A percentile compares a stretch with the other conserved stretches of the same genome.
phyloP scores from a whole-genome alignment of 2,113 vertebrate genomes.

The Pycnonotus jocosus region DNA sequence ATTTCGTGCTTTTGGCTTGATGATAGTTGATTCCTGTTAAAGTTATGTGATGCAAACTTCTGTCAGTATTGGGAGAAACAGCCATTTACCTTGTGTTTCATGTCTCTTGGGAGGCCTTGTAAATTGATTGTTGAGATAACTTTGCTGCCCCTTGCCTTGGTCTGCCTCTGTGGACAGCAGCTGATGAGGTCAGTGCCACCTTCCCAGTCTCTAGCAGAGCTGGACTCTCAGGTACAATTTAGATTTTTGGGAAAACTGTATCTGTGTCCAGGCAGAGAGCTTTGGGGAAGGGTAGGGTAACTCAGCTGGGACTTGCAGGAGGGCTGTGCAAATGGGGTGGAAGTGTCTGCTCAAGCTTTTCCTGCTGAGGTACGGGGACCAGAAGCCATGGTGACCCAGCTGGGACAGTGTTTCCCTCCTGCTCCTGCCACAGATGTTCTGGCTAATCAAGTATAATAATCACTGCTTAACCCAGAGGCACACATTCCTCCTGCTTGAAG shows the following conservation, averaged over 20 bases:
- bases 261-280: not conserved
- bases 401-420: not conserved
- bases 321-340: not conserved
- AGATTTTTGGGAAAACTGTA: not conserved
- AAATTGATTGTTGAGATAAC: not conserved
- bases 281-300: not conserved
- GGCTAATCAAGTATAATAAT: not conserved
- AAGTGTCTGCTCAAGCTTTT: not conserved
- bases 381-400: not conserved
- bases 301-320: not conserved
- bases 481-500: not conserved
- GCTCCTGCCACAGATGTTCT: not conserved
- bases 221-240: not conserved
- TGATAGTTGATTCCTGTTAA: not conserved
- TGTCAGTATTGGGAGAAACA: not conserved
- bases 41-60: not conserved
- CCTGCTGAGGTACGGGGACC: fast-evolving
- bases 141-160: not conserved
- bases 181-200: not conserved
- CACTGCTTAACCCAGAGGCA: not conserved
- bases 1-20: not conserved
- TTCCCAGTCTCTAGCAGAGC: not conserved
- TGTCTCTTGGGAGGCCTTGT: not conserved
- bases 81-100: not conserved
- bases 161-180: not conserved